A percentile compares a stretch with the other conserved stretches of the same genome.
Conservation (phyloP, 2,797 vertebrate genomes). For the Lagocephalus sceleratus region DNA sequence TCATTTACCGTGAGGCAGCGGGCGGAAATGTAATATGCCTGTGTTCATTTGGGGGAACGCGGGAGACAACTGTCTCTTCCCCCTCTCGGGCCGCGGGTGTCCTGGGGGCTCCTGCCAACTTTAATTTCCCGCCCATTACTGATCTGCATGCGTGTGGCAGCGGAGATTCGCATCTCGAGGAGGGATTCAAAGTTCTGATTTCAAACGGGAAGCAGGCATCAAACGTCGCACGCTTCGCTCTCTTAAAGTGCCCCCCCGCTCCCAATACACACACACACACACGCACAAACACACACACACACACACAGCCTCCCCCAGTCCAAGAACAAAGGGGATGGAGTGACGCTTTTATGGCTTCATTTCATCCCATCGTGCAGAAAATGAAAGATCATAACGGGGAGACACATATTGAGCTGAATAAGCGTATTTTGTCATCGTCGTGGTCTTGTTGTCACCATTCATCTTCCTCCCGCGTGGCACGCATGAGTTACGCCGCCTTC, state of each 20-base stretch:
- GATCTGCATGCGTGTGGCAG: slow-evolving; percentile 15
- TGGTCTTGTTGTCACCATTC: neutral
- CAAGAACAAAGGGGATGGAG: neutral
- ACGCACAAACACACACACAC: neutral
- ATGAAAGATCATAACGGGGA: no score
- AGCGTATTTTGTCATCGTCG: neutral
- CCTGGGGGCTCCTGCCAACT: slow-evolving; percentile 40
- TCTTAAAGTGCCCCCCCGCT: no score
- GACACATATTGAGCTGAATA: no score
- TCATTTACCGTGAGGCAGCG: slow-evolving; percentile 16
- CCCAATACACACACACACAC: no score
- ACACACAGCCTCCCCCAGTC: neutral
- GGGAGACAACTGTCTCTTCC: slow-evolving; percentile 13
- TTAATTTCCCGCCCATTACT: slow-evolving; percentile 24
- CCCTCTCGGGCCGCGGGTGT: slow-evolving; percentile 21
- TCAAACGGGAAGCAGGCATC: slow-evolving; percentile 7
- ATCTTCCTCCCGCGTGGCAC: neutral
- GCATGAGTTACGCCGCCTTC: slow-evolving; percentile 1
- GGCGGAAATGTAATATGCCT: slow-evolving; percentile 25
- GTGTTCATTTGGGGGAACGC: slow-evolving; percentile 33
- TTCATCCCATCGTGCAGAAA: no score
- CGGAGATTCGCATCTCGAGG: slow-evolving; percentile 35
- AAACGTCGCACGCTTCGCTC: neutral
- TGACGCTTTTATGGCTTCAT: neutral
- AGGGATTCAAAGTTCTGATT: slow-evolving; percentile 31